Evolutionary conservation across 2,888 invertebrate genomes (phyloP).

Genomic region (Pocota personata): DNA sequence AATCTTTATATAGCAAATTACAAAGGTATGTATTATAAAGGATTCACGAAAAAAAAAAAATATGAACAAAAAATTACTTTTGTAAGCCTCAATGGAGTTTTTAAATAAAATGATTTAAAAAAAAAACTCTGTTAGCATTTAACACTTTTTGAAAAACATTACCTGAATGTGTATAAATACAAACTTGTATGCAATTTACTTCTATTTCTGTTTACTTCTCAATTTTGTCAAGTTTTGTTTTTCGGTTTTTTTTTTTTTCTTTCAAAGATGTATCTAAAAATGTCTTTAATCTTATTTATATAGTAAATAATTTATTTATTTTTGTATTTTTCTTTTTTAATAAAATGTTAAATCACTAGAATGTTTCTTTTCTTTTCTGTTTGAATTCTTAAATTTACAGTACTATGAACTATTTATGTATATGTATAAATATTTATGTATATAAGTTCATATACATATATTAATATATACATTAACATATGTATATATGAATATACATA

Average conservation of each 20-base stretch:
- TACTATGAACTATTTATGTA: conserved; percentile 55
- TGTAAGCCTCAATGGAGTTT: neutral
- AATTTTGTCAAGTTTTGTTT: conserved; percentile 6
- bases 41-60: neutral
- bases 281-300: conserved; percentile 65
- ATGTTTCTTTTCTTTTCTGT: conserved; percentile 56
- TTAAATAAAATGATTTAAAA: neutral
- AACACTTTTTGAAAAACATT: neutral
- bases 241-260: conserved; percentile 7
- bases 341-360: conserved; percentile 65
- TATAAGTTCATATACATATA: conserved; percentile 50
- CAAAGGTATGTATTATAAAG: neutral
- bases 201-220: conserved; percentile 1
- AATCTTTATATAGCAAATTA: neutral
- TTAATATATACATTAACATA: conserved; percentile 46
- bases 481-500: conserved; percentile 62
- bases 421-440: conserved; percentile 68
- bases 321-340: conserved; percentile 25
- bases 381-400: conserved; percentile 48
- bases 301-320: conserved; percentile 62
- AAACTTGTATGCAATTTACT: conserved; percentile 9
- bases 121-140: neutral
- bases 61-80: neutral
- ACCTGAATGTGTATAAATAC: conserved; percentile 7
- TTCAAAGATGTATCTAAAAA: conserved; percentile 60